phyloP scores from a whole-genome alignment of 2,888 invertebrate species.

The Coenonympha glycerion region DNA sequence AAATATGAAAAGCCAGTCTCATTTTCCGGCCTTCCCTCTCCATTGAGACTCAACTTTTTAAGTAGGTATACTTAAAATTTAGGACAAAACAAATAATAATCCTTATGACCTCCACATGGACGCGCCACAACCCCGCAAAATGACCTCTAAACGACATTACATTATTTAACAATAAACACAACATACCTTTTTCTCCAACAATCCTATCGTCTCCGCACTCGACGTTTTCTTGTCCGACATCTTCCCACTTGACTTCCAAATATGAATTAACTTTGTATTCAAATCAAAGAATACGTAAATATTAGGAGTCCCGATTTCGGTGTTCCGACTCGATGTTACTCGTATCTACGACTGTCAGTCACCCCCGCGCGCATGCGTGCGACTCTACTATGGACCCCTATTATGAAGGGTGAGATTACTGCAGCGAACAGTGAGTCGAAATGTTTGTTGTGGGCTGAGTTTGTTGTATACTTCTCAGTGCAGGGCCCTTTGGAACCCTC shows the following conservation, averaged over 20 bases:
- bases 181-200: conserved; percentile 61
- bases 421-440: not conserved
- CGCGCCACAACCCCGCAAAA: conserved; percentile 20
- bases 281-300: conserved; percentile 9
- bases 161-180: conserved; percentile 10
- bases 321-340: conserved; percentile 15
- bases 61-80: not conserved
- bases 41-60: too few relatives aligned
- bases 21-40: too few relatives aligned
- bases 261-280: conserved; percentile 9
- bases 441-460: too few relatives aligned
- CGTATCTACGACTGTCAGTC: conserved; percentile 19
- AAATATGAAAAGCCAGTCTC: too few relatives aligned
- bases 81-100: too few relatives aligned
- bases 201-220: conserved; percentile 56
- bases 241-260: conserved; percentile 25
- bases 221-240: conserved; percentile 46
- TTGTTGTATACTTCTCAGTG: too few relatives aligned
- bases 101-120: conserved; percentile 1
- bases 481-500: too few relatives aligned
- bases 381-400: conserved; percentile 15
- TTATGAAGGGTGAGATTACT: not conserved
- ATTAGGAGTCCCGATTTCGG: too few relatives aligned
- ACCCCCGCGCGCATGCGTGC: conserved; percentile 26
- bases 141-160: conserved; percentile 63